These are phyloP conservation scores for Ethmia dodecea DNA, from an alignment of 2,888 invertebrate species.

Conservation along the genomic window DNA sequence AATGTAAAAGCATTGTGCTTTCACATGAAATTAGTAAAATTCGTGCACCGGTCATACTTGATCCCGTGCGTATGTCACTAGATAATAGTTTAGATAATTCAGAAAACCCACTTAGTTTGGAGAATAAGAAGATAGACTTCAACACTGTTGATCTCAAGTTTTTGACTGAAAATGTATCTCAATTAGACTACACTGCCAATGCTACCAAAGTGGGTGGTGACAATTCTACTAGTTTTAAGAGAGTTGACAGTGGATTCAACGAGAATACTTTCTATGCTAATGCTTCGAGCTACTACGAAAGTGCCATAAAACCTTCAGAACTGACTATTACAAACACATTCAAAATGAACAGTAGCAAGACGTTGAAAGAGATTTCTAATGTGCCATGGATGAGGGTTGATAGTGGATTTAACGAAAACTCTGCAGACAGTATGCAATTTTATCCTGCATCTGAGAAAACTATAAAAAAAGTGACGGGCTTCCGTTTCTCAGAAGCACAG, in stretches of 20 bases:
- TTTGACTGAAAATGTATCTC: constrained; percentile 60
- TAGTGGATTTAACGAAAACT: constrained; percentile 68
- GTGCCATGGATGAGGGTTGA: constrained; percentile 67
- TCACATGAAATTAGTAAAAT: constrained; percentile 66
- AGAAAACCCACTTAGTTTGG: constrained; percentile 52
- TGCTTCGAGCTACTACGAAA: constrained; percentile 68
- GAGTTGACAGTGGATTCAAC: constrained; percentile 64
- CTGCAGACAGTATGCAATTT: constrained; percentile 56
- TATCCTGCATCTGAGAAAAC: constrained; percentile 38
- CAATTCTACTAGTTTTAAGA: constrained; percentile 53
- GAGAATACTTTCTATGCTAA: constrained; percentile 63
- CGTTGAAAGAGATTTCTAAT: constrained; percentile 64
- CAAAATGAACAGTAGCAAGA: constrained; percentile 36
- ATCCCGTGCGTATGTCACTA: constrained; percentile 58
- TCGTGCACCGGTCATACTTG: constrained; percentile 36
- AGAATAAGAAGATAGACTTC: constrained; percentile 66
- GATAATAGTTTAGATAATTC: constrained; percentile 58
- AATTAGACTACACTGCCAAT: constrained; percentile 39
- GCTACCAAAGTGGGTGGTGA: constrained; percentile 40
- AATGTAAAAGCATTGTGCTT: constrained; percentile 38
- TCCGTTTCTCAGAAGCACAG: constrained; percentile 45
- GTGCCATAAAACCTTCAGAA: constrained; percentile 73
- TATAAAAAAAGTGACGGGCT: constrained; percentile 34
- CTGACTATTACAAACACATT: constrained; percentile 54
- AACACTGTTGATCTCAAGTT: constrained; percentile 67